phyloP scores from a whole-genome alignment of 1,140 invertebrate species.

The Diachasma alloeum region DNA sequence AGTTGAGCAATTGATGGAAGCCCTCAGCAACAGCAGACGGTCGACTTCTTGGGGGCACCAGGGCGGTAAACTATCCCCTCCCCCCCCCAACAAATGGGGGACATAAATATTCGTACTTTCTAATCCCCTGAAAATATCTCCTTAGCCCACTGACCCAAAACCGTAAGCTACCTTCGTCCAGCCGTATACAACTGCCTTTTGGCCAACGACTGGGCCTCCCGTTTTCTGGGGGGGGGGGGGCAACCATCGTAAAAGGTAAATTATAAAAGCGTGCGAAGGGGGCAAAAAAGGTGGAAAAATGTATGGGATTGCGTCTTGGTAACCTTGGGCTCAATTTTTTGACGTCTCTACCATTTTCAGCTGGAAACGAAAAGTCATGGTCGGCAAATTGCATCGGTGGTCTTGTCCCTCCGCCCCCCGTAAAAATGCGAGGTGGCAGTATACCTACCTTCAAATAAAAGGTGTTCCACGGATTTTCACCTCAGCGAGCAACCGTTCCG shows the following conservation, averaged over 20 bases:
- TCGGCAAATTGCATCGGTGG: too few species aligned
- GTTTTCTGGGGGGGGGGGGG: neutral
- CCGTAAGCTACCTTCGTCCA: neutral
- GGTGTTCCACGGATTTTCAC: neutral
- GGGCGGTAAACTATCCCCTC: neutral
- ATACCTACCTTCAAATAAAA: neutral
- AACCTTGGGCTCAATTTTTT: neutral
- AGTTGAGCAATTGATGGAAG: neutral
- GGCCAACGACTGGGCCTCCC: conserved; percentile 5
- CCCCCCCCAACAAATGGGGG: neutral
- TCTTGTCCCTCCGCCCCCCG: neutral
- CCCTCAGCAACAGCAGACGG: neutral
- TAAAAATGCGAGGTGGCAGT: neutral
- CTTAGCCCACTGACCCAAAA: conserved; percentile 33
- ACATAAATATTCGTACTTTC: conserved; percentile 30
- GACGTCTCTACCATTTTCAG: neutral
- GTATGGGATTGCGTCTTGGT: neutral
- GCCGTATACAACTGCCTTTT: neutral
- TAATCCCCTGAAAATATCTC: neutral
- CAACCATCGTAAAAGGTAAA: neutral
- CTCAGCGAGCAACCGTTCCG: neutral
- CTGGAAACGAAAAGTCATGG: too few species aligned
- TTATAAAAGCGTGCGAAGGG: conserved; percentile 19
- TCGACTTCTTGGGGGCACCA: neutral
- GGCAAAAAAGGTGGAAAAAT: conserved; percentile 5